phyloP scores from a whole-genome alignment of 2,888 invertebrate species.

The Drosophila kambysellisi region DNA sequence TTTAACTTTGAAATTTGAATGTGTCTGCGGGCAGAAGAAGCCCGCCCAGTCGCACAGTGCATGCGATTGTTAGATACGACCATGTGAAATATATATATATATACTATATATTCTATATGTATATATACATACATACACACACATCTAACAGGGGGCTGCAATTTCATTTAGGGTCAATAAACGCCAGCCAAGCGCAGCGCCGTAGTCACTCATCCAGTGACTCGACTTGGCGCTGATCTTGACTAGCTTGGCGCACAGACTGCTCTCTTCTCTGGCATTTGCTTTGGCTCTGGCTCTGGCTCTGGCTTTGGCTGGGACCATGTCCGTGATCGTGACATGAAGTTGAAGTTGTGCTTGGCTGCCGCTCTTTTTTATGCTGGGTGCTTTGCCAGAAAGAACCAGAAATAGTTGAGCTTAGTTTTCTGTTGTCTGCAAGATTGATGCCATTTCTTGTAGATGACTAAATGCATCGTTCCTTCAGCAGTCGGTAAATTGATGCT shows the following conservation, averaged over 20 bases:
- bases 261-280: not conserved
- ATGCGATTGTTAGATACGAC: constrained; percentile 56
- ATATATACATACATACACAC: constrained; percentile 6
- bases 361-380: constrained; percentile 25
- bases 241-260: constrained; percentile 20
- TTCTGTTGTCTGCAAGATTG: constrained; percentile 2
- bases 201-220: constrained; percentile 52
- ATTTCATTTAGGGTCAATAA: constrained; percentile 80
- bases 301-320: constrained; percentile 5
- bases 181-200: constrained; percentile 64
- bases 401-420: constrained; percentile 22
- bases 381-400: constrained; percentile 17
- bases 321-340: constrained; percentile 55
- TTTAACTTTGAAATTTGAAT: constrained; percentile 71
- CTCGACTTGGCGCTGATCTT: constrained; percentile 39
- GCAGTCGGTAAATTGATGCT: not conserved
- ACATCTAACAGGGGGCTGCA: constrained; percentile 30
- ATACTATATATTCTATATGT: not conserved
- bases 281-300: not conserved
- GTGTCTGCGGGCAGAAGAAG: constrained; percentile 5
- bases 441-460: constrained; percentile 3
- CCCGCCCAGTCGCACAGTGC: constrained; percentile 34
- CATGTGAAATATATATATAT: constrained; percentile 35
- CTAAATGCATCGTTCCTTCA: not conserved
- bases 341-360: constrained; percentile 51